Evolutionary conservation across 2,113 vertebrate species (phyloP), one percentile per base, ranked within the genome.

Genomic region (Coptodon bakossiorum): DNA sequence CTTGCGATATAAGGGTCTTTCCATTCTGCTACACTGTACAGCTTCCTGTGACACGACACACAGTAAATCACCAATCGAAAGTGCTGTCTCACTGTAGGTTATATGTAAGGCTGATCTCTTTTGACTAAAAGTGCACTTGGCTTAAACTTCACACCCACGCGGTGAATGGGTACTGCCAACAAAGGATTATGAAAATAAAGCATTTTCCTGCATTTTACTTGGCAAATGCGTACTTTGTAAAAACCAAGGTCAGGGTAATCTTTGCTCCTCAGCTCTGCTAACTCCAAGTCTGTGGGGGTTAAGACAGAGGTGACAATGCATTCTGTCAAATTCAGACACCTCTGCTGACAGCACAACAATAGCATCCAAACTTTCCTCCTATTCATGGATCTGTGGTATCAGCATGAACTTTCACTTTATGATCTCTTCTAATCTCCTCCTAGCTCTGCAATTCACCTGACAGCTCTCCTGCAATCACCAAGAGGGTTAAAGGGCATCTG

Each of bases 401-500:
- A 78, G 87, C 90, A 53, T 68, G 83, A 91, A 88, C 81, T 91
- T 89, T 91, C 79, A 87, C 88, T 90, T 83, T 17, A 82, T 17
- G 85, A 68, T 89, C 85, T 89, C 71, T 59, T 81, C 83, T 89
- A 84, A 56, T 83, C 88, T 78, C 57, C n/a, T 86, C 82, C 53
- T 11, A 11, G n/a, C 59, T 82, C 78, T 84, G 91, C 90, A 93
- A 93, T 92, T 92, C 88, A 92, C 90, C 88, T 86, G 78, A 61
- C 7, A 63, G 78, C 66, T 85, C 34, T 61, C 59, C 80, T 19
- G 16, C 76, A 82, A 80, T 85, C 84, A 61, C 81, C 9, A 2
- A 13, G 17, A n/a, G 80, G 88, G 94, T 91, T 83, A 93, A 90
- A 95, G 93, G 94, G 93, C 93, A 94, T 80, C 91, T 95, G 94